These are phyloP conservation scores for Drosophila colorata DNA, from an alignment of 2,888 invertebrate species.

Conservation along the genomic window DNA sequence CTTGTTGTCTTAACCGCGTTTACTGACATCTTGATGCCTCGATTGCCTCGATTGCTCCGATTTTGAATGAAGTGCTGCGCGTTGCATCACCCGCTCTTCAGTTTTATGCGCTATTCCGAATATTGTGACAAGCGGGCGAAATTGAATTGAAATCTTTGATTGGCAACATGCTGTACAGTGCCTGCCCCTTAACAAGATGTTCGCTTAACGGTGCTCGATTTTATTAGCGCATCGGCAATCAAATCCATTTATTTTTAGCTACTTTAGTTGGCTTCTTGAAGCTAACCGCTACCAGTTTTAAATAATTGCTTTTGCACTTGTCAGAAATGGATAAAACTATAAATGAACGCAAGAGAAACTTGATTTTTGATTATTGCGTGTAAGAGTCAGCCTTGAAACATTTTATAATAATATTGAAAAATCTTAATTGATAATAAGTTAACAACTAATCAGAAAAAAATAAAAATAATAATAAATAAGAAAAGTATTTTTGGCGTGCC, in stretches of 20 bases:
- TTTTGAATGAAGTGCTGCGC: slow-evolving; percentile 73
- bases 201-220: slow-evolving; percentile 29
- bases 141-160: slow-evolving; percentile 77
- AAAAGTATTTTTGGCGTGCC: background rate
- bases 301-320: background rate
- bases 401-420: background rate
- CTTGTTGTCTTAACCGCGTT: slow-evolving; percentile 74
- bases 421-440: too few species aligned
- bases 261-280: background rate
- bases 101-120: slow-evolving; percentile 67
- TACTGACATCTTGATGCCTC: slow-evolving; percentile 77
- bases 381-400: slow-evolving; percentile 1
- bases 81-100: slow-evolving; percentile 60
- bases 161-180: slow-evolving; percentile 51
- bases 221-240: slow-evolving; percentile 29
- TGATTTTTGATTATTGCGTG: background rate
- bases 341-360: background rate
- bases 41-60: slow-evolving; percentile 70
- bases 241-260: slow-evolving; percentile 30
- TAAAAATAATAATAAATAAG: background rate
- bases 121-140: slow-evolving; percentile 62
- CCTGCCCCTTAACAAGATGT: slow-evolving; percentile 30
- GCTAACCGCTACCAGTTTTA: slow-evolving; percentile 1
- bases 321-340: background rate
- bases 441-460: too few species aligned